Base-by-base conservation (phyloP, 2,797 vertebrate species). In the Tauraco hartlaubi region DNA sequence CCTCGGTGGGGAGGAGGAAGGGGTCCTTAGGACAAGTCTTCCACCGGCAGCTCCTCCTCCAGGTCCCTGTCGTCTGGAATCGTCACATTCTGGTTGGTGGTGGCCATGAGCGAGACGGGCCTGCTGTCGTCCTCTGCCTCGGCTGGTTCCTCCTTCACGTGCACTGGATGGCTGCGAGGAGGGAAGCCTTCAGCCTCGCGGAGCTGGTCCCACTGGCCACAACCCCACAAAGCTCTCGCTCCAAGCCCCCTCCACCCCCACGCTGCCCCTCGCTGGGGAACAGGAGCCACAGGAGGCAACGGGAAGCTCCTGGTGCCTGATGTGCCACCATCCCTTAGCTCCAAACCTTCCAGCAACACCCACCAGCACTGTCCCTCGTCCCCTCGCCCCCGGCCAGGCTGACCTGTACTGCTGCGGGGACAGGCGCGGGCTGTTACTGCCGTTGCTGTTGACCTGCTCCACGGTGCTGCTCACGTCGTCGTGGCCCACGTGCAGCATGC, bases 381-480 rank as follows among this genome's bases (percentile, higher is more conserved):
- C 28, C 29, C 17, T 35, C 2, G 2, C 4, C 23, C 18, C 8
- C 0, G 0, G 17, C 39, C 41, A 8, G 25, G 79, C 98, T 97
- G 96, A 99, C 99, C 99, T 99, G 98, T 99, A 99, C 98, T 99
- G 99, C 63, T 99, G 99, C 0, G 99, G 99, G 97, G 99, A 99
- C 89, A 99, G 99, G 37, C 99, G 99, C 3, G 99, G 99, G 98
- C 99, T 99, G 98, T 98, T 99, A 98, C 99, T 99, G 96, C 99
- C 99, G 3, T 99, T 99, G 98, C 99, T 99, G 98, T 99, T 99
- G 96, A 99, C 99, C 89, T 99, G 99, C 97, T 99, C 99, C 97
- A 99, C 99, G 2, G 99, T 99, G 98, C 99, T 99, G 96, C 99
- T 99, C 96, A 99, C 98, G 21, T 99, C 99, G 55, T 99, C 99